Evolutionary conservation across 64 coral and sea anemone genomes (phyloP), one percentile per base, ranked within the genome.

Genomic region (Hydrozoanthus tunicans): DNA sequence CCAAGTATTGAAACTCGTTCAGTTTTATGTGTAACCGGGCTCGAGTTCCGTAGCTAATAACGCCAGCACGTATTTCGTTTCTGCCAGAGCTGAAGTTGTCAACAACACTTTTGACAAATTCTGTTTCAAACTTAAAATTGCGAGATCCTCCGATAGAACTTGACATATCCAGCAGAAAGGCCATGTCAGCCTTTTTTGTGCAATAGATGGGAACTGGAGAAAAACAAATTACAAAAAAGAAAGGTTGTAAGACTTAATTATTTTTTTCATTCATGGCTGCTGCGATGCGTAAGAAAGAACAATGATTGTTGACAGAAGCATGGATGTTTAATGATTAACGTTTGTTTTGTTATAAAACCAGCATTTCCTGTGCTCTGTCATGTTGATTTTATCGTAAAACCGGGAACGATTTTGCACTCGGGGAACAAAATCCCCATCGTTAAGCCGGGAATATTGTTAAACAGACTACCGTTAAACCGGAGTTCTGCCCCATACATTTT

Each of bases 121-220:
- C 53, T 4, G 82, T 85, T 85, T 85, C 64, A 71, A 85, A 85
- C 25, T 52, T 71, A 53, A 85, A 85, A 56, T 56, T 58, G 2
- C 17, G 0, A 6, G 54, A 1, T 7, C 82, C 82, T 10, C 64
- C 64, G 56, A 85, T 85, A 4, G 82, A 85, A 68, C 64, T 85
- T 53, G 82, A 85, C 52, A 56, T 15, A 70, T 85, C 82, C 53
- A 85, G 57, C 65, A 85, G 51, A 17, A 85, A 85, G 51, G 63
- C 82, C 64, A 85, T 57, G 14, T 85, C 82, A 26, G 65, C 82
- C 23, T 3, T 66, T 53, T 67, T 85, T 26, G 15, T 7, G 27
- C 82, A 85, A 54, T 52, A 13, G 7, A 56, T 56, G 3, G 82
- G 63, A 85, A 85, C 82, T 85, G 58, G n/a, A 71, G 52, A 9